phyloP scores from a whole-genome alignment of 2,888 invertebrate genomes.

The Amphimallon solstitiale region DNA sequence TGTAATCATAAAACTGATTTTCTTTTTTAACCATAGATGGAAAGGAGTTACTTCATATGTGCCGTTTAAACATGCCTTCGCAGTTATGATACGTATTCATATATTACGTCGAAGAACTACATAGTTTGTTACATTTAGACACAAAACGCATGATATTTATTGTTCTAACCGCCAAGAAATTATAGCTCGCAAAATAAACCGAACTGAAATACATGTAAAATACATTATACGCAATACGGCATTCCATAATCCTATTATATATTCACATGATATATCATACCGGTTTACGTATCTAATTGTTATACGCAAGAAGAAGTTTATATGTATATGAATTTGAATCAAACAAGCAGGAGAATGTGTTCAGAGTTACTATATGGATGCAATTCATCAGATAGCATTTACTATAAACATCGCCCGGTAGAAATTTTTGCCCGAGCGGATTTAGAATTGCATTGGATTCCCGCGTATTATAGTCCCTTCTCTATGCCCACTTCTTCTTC shows the following conservation, averaged over 20 bases:
- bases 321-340: conserved; percentile 32
- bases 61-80: too few relatives aligned
- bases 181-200: conserved; percentile 17
- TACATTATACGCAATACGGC: conserved; percentile 24
- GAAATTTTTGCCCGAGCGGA: conserved; percentile 17
- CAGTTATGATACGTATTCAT: too few relatives aligned
- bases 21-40: too few relatives aligned
- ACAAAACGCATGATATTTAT: conserved; percentile 1
- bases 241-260: conserved; percentile 31
- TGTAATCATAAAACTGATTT: too few relatives aligned
- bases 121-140: too few relatives aligned
- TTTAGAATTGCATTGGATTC: conserved; percentile 14
- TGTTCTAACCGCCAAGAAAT: conserved; percentile 22
- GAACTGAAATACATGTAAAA: conserved; percentile 18
- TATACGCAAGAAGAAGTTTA: conserved; percentile 38
- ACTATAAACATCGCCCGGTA: conserved; percentile 32
- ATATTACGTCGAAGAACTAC: too few relatives aligned
- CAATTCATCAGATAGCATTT: conserved; percentile 36
- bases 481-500: neutral
- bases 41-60: too few relatives aligned
- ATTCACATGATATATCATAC: conserved; percentile 31
- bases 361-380: conserved; percentile 19
- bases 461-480: neutral
- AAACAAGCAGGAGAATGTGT: conserved; percentile 18
- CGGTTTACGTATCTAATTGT: conserved; percentile 33